These are phyloP conservation scores for Yponomeuta malinellus DNA, from an alignment of 2,888 invertebrate species.

Conservation along the genomic window DNA sequence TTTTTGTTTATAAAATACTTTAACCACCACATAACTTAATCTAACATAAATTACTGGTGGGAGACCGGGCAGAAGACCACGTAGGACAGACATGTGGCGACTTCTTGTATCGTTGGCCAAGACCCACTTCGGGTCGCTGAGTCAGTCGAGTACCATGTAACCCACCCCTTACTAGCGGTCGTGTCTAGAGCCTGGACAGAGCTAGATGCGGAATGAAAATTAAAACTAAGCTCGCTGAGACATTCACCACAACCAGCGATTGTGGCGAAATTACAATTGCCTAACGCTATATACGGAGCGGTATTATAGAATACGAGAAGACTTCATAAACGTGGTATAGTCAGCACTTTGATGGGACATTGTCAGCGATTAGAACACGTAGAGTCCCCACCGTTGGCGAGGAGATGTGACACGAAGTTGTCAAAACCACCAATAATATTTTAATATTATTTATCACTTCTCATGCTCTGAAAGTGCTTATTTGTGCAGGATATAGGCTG, in stretches of 20 bases:
- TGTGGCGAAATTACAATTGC: slow-evolving; percentile 50
- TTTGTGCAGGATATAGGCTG: too few species aligned
- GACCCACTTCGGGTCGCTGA: background rate
- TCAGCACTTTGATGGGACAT: background rate
- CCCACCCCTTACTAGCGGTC: slow-evolving; percentile 34
- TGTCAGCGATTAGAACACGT: background rate
- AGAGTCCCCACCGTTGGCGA: background rate
- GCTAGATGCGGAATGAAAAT: slow-evolving; percentile 54
- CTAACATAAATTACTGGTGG: too few species aligned
- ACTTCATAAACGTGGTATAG: background rate
- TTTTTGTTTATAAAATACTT: too few species aligned
- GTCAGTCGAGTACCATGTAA: slow-evolving; percentile 23
- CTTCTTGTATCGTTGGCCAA: too few species aligned
- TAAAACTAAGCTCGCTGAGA: slow-evolving; percentile 59
- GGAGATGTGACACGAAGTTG: too few species aligned
- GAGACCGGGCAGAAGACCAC: too few species aligned
- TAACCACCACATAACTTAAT: too few species aligned
- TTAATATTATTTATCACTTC: too few species aligned
- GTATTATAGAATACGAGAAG: background rate
- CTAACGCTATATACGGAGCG: slow-evolving; percentile 3
- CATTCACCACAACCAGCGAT: slow-evolving; percentile 29
- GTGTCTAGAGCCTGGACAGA: slow-evolving; percentile 53
- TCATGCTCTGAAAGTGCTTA: too few species aligned
- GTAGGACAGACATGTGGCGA: too few species aligned
- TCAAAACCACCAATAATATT: too few species aligned